Evolutionary conservation across 2,113 vertebrate species (phyloP), one percentile per base, ranked within the genome.

Genomic region (Charadrius vociferus): DNA sequence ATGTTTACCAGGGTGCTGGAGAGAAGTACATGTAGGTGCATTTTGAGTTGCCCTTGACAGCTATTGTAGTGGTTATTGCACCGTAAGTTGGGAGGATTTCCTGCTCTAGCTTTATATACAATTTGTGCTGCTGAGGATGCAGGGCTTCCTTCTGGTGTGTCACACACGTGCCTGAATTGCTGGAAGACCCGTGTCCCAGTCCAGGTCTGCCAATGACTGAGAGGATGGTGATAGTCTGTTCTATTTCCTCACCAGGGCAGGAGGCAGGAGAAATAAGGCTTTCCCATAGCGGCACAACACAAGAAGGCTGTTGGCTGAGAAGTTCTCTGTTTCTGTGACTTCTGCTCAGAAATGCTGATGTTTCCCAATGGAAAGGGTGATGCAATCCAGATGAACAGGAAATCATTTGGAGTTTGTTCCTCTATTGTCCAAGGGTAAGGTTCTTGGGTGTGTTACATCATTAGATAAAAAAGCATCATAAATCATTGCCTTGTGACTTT

Each of bases 21-120:
- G 49, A 85, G 24, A 70, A 8, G 17, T 34, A 6, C 62, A 18
- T 3, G 5, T 18, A 11, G 7, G 1, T 19, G 24, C 18, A 19
- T 79, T 63, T 37, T 81, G 36, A 79, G 39, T 71, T 0, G 0
- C n/a, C 75, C 47, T 65, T 34, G 34, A n/a, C 43, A 58, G 26
- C 37, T 26, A 10, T 34, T 52, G 26, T 37, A 11, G 55, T 43
- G 29, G 29, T 68, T 81, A 19, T 30, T 53, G 20, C 37, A 26
- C 23, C 0, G 0, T 19, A 49, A 65, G 7, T 11, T 0, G 0
- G 9, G 19, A 87, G 8, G 16, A 39, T 85, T 92, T 81, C 37
- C 23, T 86, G 26, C 37, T 66, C 21, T 6, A 12, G 24, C 21
- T 79, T 89, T 36, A 52, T 18, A 19, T 29, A 12, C 41, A 13